These are phyloP conservation scores for Germaria angustata DNA, from an alignment of 2,888 invertebrate genomes.

Conservation along the genomic window DNA sequence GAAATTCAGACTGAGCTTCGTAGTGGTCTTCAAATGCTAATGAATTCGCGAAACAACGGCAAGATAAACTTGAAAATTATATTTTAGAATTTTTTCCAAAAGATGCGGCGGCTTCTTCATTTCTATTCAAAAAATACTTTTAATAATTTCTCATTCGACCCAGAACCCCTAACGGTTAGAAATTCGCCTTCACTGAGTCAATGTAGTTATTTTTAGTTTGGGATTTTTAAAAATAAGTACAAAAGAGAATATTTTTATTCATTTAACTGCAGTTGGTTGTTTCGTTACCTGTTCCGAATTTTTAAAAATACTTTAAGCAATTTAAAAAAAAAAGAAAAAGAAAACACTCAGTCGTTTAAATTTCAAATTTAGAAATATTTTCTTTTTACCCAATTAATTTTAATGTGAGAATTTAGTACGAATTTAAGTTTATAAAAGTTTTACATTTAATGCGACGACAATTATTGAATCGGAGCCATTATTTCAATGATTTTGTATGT, in stretches of 20 bases:
- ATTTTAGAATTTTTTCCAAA: too few species aligned
- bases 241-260: slow-evolving; percentile 10
- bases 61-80: too few species aligned
- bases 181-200: slow-evolving; percentile 51
- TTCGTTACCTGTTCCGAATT: slow-evolving; percentile 18
- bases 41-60: too few species aligned
- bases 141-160: neutral
- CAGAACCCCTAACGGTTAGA: neutral
- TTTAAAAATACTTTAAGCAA: neutral
- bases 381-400: slow-evolving; percentile 10
- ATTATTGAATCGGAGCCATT: neutral
- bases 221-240: slow-evolving; percentile 55
- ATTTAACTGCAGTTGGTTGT: slow-evolving; percentile 2
- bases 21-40: too few species aligned
- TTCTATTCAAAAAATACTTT: too few species aligned
- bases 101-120: too few species aligned
- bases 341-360: too few species aligned
- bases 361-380: slow-evolving; percentile 9
- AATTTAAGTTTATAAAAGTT: slow-evolving; percentile 5
- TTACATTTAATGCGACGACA: neutral
- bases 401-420: neutral
- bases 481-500: neutral
- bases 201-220: slow-evolving; percentile 58
- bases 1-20: too few species aligned
- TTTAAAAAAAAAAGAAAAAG: neutral